Evolutionary conservation across 2,113 vertebrate species (phyloP), one percentile per base, ranked within the genome.

Genomic region (Polyodon spathula): DNA sequence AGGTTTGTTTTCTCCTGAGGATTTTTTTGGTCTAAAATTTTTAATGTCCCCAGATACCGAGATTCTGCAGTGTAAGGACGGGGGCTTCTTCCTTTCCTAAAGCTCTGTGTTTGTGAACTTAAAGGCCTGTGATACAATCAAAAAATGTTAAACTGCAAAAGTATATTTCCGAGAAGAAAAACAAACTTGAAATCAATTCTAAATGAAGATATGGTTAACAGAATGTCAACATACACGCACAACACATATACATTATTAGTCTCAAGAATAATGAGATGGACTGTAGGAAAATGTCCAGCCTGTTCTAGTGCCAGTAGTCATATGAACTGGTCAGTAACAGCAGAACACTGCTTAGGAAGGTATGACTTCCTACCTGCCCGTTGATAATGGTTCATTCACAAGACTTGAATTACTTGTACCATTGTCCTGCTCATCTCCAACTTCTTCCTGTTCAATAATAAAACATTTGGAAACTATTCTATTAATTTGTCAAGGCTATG

Each of bases 1-100:
- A 83, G 73, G 48, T 86, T 79, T 37, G 73, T 79, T 10, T 82
- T 83, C 16, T 84, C 78, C 14, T 75, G 72, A 2, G 66, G 54
- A 0, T 48, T 37, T 63, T 86, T 88, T 44, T 80, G 73, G 63
- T 97, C 93, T 72, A 95, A 77, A 62, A 94, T 56, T 71, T 89
- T 92, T 67, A 95, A 73, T 1, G 83, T 77, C 9, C 91, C 95
- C 67, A 94, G 70, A 72, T 92, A 93, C 5, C 84, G 90, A 64
- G 93, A 89, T 39, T 85, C 73, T 27, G 83, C 75, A 6, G 60
- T 78, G 37, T 62, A 75, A 8, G 76, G 69, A 14, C 68, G 63
- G 2, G 40, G 65, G 42, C 69, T 76, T 55, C 64, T 71, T 56
- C 68, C 54, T 63, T 63, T 78, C 16, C 52, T 66, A n/a, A 69